These are phyloP conservation scores for Monopis laevigella DNA, from an alignment of 2,888 invertebrate genomes.

Conservation along the genomic window DNA sequence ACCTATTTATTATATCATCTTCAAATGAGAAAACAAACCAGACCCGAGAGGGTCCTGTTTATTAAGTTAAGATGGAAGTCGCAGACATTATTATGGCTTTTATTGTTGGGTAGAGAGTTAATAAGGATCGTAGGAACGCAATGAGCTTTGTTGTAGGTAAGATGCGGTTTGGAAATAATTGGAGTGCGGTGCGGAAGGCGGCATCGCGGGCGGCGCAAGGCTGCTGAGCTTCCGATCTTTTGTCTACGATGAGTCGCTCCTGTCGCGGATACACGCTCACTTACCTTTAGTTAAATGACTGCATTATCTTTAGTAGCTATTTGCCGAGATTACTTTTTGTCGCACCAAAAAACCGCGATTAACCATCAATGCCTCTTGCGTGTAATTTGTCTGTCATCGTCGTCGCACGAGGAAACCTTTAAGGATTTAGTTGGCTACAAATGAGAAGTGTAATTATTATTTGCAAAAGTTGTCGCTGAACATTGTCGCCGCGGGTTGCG, in stretches of 20 bases:
- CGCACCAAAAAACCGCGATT: conserved; percentile 4
- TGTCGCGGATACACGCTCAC: conserved; percentile 57
- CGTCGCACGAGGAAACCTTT: conserved; percentile 4
- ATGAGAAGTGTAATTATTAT: conserved; percentile 7
- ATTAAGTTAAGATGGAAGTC: too few relatives aligned
- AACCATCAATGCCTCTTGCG: conserved; percentile 10
- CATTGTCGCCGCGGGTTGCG: conserved; percentile 40
- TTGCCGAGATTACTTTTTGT: conserved; percentile 9
- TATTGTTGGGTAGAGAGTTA: too few relatives aligned
- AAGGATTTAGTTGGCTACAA: neutral
- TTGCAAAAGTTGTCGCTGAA: conserved; percentile 3
- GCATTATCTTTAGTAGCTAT: conserved; percentile 37
- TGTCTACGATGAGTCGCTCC: conserved; percentile 41
- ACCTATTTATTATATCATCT: too few relatives aligned
- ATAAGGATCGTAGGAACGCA: too few relatives aligned
- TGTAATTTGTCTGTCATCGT: conserved; percentile 10
- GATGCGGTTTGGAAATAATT: conserved; percentile 6
- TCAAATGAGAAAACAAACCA: too few relatives aligned
- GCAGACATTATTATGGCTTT: too few relatives aligned
- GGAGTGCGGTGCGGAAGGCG: conserved; percentile 1
- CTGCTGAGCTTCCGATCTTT: conserved; percentile 47
- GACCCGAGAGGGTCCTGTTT: too few relatives aligned
- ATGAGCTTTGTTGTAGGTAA: neutral
- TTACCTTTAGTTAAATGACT: conserved; percentile 54
- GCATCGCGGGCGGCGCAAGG: conserved; percentile 35